Evolutionary conservation across 2,113 vertebrate genomes (phyloP), one percentile per base, ranked within the genome.

Genomic region (Platycercus adscitus): DNA sequence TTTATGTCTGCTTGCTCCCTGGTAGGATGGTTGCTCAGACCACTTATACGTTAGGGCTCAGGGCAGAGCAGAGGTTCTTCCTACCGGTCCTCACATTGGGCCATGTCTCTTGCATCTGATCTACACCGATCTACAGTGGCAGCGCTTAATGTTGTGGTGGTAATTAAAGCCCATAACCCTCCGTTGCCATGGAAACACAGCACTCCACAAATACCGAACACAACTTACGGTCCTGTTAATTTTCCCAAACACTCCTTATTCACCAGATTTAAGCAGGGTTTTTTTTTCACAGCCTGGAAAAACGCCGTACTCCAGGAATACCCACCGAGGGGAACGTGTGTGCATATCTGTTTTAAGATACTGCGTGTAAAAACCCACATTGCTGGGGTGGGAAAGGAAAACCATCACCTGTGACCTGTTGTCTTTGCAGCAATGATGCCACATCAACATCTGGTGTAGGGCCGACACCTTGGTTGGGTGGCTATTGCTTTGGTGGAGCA

Each of bases 121-220:
- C 55, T 56, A 56, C 55, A 21, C 23, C 20, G 9, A 52, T 21
- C 11, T 55, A 28, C 64, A 58, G 50, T 13, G 7, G 49, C 50
- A 69, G 37, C 87, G 55, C 87, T 90, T 63, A 20, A 63, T 8
- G 6, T 24, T 11, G 2, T 2, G 0, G 44, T 7, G 3, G 68
- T 73, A 96, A 97, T 96, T 95, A 96, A 93, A 96, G 92, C 71
- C 82, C 6, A 2, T 23, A 85, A 66, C 52, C 83, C 76, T 64
- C n/a, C 21, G 93, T 97, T 96, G 79, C 96, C 85, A 93, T 2
- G 80, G 97, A 96, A 97, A 97, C 88, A 0, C 87, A 89, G 89
- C 92, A 60, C 84, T 93, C 80, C 77, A 65, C 94, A 94, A 96
- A 85, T 80, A 93, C 41, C 4, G 8, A 93, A 58, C 60, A n/a